A percentile compares a stretch with the other conserved stretches of the same genome.
Conservation (phyloP, 2,797 vertebrate genomes). For the Alosa sapidissima region DNA sequence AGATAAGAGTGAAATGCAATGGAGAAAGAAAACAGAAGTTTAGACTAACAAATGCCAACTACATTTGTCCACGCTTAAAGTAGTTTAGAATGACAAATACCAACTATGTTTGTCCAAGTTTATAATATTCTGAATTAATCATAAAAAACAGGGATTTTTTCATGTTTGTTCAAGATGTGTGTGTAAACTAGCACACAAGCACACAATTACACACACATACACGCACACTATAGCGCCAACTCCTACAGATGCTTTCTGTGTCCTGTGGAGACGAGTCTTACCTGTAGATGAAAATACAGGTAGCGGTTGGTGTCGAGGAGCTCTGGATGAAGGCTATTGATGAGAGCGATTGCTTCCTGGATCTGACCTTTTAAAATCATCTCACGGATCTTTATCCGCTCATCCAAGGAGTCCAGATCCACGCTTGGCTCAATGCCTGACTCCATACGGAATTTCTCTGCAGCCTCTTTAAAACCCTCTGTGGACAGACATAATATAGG, state of each 20-base stretch:
- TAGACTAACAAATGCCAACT: too few species aligned
- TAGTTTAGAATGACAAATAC: too few species aligned
- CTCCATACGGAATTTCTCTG: conserved; percentile 96
- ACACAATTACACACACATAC: too few species aligned
- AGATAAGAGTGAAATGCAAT: too few species aligned
- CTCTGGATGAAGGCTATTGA: conserved; percentile 94
- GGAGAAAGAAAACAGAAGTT: too few species aligned
- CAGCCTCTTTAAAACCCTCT: conserved; percentile 98
- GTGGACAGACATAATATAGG: conserved; percentile 31
- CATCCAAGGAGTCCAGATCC: conserved; percentile 93
- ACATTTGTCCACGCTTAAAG: too few species aligned
- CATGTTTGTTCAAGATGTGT: too few species aligned
- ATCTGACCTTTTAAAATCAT: conserved; percentile 97
- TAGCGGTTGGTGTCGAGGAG: conserved; percentile 94
- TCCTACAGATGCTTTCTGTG: not conserved
- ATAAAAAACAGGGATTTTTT: too few species aligned
- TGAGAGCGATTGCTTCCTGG: conserved; percentile 92
- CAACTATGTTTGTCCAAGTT: too few species aligned
- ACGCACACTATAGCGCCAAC: too few species aligned
- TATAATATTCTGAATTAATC: too few species aligned
- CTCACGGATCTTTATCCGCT: conserved; percentile 95
- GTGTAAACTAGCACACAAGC: too few species aligned
- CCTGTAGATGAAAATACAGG: conserved; percentile 95
- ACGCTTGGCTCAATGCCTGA: conserved; percentile 96
- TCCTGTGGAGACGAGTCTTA: conserved; percentile 51